phyloP scores from a whole-genome alignment of 2,888 invertebrate species.

The Rhopalosiphum nymphaeae region DNA sequence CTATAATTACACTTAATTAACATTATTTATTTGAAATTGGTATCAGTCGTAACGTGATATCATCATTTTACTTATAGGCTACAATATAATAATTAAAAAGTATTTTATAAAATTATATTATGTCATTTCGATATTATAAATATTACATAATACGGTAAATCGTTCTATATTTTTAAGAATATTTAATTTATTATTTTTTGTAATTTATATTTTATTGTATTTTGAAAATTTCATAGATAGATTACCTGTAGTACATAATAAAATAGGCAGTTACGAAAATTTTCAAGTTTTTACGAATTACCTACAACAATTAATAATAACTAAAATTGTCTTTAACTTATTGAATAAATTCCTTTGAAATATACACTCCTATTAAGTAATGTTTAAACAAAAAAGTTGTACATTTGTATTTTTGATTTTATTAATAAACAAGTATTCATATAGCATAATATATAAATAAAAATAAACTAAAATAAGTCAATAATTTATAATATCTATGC shows the following conservation, averaged over 20 bases:
- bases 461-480: too few species aligned
- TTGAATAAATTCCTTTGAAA: background rate
- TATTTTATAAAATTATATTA: background rate
- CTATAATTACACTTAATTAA: background rate
- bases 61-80: background rate
- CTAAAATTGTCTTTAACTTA: background rate
- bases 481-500: too few species aligned
- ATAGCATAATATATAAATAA: too few species aligned
- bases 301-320: background rate
- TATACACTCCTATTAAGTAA: background rate
- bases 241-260: background rate
- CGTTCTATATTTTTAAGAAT: background rate
- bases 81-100: background rate
- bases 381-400: background rate
- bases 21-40: background rate
- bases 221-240: background rate
- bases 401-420: background rate
- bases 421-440: too few species aligned
- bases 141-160: background rate
- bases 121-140: background rate
- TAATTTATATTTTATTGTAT: background rate
- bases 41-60: background rate
- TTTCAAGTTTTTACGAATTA: background rate
- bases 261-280: background rate
- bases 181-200: background rate